Conservation (phyloP, 2,113 vertebrate genomes). For the Anolis sagrei region DNA sequence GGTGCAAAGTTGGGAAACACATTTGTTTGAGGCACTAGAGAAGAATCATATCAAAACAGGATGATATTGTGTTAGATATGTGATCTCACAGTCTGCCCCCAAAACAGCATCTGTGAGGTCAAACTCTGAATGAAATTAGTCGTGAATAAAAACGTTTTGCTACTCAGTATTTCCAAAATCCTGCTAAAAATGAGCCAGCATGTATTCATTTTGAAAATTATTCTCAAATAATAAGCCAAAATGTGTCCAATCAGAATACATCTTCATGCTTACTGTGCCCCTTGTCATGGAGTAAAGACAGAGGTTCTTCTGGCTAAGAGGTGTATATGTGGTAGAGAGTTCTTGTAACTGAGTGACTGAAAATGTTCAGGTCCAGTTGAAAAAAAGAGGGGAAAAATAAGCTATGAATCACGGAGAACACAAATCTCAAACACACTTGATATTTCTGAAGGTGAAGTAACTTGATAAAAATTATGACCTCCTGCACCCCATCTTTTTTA, state of each 20-base stretch:
- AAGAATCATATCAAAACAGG: too few relatives aligned
- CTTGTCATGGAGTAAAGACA: background rate
- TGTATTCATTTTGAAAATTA: background rate
- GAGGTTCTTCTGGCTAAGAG: constrained; percentile 11
- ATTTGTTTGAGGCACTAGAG: too few relatives aligned
- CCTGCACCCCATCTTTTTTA: constrained; percentile 62
- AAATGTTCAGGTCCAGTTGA: constrained; percentile 29
- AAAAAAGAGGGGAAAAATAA: constrained; percentile 51
- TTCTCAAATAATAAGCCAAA: background rate
- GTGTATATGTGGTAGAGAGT: constrained; percentile 4
- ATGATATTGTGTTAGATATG: too few relatives aligned
- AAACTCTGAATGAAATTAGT: background rate
- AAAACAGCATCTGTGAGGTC: background rate
- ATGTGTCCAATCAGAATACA: background rate
- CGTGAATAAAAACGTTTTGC: background rate
- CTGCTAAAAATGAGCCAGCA: background rate
- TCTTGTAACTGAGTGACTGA: constrained; percentile 31
- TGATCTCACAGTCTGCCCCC: too few relatives aligned
- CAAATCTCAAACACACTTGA: constrained; percentile 24
- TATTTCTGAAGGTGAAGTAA: constrained; percentile 69
- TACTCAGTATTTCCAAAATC: background rate
- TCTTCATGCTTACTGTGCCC: background rate
- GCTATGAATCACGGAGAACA: constrained; percentile 43
- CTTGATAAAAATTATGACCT: constrained; percentile 74
- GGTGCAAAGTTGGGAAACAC: too few relatives aligned